Base-by-base conservation (phyloP, 2,888 invertebrate species). In the Drepanosiphum platanoidis region DNA sequence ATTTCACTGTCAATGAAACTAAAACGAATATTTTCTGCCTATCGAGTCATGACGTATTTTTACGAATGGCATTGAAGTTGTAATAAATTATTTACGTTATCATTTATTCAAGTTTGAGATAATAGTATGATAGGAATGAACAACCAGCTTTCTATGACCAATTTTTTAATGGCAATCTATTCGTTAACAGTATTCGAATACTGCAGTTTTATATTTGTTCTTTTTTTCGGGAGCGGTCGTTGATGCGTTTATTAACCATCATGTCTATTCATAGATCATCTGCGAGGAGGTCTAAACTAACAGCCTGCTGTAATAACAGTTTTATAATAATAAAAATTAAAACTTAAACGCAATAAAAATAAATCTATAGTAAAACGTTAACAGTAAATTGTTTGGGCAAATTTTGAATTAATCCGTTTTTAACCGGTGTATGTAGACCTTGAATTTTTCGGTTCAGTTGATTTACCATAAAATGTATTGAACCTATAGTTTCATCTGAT, bases 191-290 rank as follows among this genome's bases (percentile, higher is more conserved):
- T 34, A 68, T 68, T 9, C 36, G 9, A 30, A 1, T 9, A 36
- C 8, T 36, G n/a, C n/a, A 22, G 9, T 27, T 27, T 8, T 36
- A 30, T 18, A 58, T 36, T 30, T 27, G 13, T n/a, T 61, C 18
- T 32, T 78, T 34, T 64, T 27, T 39, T 9, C 11, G 36, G 77
- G 34, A 27, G 39, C 39, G 64, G 64, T 64, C 78, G 64, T 64
- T 39, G 64, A 78, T 78, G 61, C 64, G 78, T 78, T 78, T 64
- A 39, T 64, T 64, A 78, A 78, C 39, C 75, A 36, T 61, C 61
- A 58, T 58, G 39, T 78, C 78, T 78, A 78, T 78, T 64, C 78
- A 64, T 78, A 78, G 78, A 27, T 64, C 78, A 27, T 64, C 27
- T 36, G 13, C 36, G 78, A 39, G 78, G 78, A 64, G 78, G 78